Conservation (phyloP, 2,888 invertebrate genomes). For the Cheilosia pagana region DNA sequence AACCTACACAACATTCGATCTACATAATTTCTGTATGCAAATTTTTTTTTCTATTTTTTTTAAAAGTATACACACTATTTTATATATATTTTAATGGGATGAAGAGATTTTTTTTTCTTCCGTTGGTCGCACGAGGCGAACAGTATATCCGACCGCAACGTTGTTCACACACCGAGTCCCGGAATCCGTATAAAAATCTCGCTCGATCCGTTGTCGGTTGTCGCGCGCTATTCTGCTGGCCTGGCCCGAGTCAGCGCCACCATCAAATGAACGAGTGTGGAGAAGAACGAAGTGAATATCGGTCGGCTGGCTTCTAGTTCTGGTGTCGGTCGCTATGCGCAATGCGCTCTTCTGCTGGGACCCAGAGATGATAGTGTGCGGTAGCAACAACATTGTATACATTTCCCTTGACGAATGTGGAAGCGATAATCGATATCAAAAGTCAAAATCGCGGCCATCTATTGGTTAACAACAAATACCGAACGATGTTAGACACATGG, state of each 20-base stretch:
- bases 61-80: constrained; percentile 24
- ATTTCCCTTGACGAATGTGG: constrained; percentile 65
- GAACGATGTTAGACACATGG: constrained; percentile 63
- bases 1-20: constrained; percentile 59
- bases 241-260: constrained; percentile 41
- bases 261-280: constrained; percentile 57
- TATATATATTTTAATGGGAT: constrained; percentile 39
- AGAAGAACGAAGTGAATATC: constrained; percentile 55
- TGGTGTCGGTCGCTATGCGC: constrained; percentile 19
- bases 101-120: constrained; percentile 45
- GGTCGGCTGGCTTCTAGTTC: constrained; percentile 59
- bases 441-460: constrained; percentile 74
- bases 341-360: constrained; percentile 38
- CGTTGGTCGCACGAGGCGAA: constrained; percentile 43
- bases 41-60: constrained; percentile 13
- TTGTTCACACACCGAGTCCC: constrained; percentile 68
- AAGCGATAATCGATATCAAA: constrained; percentile 75
- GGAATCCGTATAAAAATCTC: constrained; percentile 68
- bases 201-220: constrained; percentile 48
- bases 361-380: constrained; percentile 44
- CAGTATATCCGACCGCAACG: constrained; percentile 59
- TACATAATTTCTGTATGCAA: constrained; percentile 56
- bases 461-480: constrained; percentile 72
- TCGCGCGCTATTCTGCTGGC: constrained; percentile 48
- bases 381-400: constrained; percentile 53